phyloP scores from a whole-genome alignment of 2,113 vertebrate species.

The Riparia riparia region DNA sequence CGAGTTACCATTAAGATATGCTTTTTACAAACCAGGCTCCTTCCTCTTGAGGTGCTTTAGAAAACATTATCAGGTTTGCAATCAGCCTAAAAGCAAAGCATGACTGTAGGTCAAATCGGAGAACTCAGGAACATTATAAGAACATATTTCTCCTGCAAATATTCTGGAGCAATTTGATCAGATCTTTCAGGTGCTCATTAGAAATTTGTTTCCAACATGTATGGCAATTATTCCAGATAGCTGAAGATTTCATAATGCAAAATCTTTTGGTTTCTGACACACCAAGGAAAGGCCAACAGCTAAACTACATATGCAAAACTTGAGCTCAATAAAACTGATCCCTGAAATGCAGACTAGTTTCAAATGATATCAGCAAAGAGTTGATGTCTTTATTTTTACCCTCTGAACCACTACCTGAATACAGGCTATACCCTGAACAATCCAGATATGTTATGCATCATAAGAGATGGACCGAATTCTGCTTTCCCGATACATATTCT shows the following conservation, averaged over 20 bases:
- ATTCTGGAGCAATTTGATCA: not conserved
- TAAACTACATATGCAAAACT: not conserved
- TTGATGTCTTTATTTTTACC: not conserved
- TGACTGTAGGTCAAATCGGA: not conserved
- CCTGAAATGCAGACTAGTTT: conserved; percentile 2
- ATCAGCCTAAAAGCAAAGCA: conserved; percentile 36
- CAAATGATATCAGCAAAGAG: not conserved
- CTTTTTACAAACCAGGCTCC: conserved; percentile 2
- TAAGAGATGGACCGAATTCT: not conserved
- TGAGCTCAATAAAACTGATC: not conserved
- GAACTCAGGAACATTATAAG: not conserved
- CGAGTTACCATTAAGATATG: not conserved
- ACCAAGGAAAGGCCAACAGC: not conserved
- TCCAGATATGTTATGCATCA: accelerated
- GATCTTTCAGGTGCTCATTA: not conserved
- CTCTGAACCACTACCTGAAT: not conserved
- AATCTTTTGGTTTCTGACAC: not conserved
- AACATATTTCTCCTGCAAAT: not conserved
- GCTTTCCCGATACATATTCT: not conserved
- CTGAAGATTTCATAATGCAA: not conserved
- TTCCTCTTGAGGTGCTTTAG: not conserved
- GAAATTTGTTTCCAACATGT: not conserved
- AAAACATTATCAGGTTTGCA: conserved; percentile 40
- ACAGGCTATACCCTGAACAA: not conserved
- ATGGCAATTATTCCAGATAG: conserved; percentile 14